phyloP scores from a whole-genome alignment of 2,797 vertebrate species.

The Natrix natrix region DNA sequence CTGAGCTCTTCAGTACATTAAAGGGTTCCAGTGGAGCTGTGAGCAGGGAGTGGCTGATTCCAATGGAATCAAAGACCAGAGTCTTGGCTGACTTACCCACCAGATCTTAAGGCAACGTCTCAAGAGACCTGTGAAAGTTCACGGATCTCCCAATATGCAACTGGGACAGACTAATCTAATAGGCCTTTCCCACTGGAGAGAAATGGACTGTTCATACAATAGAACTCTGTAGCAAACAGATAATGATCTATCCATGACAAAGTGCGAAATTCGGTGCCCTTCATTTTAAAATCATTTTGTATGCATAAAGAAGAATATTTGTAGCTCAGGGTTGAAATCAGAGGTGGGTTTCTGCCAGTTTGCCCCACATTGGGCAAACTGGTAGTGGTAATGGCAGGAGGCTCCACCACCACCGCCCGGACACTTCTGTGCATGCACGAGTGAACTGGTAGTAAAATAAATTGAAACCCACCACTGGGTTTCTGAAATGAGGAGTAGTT shows the following conservation, averaged over 20 bases:
- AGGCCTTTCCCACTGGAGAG: background rate
- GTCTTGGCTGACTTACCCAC: background rate
- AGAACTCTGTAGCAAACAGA: background rate
- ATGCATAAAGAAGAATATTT: background rate
- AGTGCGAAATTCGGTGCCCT: background rate
- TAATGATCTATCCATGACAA: background rate
- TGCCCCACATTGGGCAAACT: too few relatives aligned
- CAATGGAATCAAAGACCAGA: background rate
- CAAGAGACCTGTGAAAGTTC: background rate
- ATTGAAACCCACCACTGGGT: too few relatives aligned
- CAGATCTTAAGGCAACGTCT: background rate
- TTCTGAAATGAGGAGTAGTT: background rate
- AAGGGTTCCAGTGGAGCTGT: background rate
- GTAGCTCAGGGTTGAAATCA: background rate
- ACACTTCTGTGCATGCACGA: too few relatives aligned
- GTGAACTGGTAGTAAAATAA: too few relatives aligned
- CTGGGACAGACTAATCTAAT: background rate
- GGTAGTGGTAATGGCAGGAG: too few relatives aligned
- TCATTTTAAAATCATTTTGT: background rate
- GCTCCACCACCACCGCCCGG: too few relatives aligned
- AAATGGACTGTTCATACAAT: background rate
- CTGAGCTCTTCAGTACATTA: background rate
- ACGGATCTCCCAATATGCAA: background rate
- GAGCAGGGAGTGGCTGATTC: background rate
- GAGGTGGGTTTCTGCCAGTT: too few relatives aligned